A percentile compares a stretch with the other conserved stretches of the same genome.
Conservation (phyloP, 2,888 invertebrate species). For the Lagria hirta region DNA sequence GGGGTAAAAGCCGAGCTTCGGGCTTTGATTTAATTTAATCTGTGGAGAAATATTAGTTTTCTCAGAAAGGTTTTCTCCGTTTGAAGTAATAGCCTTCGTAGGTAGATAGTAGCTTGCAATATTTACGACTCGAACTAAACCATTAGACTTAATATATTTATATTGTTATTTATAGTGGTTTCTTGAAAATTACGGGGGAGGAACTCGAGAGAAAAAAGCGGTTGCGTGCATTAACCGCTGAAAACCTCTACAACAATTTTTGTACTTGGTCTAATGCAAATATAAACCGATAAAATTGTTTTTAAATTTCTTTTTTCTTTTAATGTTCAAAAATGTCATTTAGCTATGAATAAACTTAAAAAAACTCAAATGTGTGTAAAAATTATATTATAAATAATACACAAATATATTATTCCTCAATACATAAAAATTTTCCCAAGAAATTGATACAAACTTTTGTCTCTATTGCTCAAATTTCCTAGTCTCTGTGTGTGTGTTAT, state of each 20-base stretch:
- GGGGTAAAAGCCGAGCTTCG: constrained; percentile 42
- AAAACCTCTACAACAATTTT: constrained; percentile 35
- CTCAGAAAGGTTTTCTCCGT: constrained; percentile 46
- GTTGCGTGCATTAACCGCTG: constrained; percentile 33
- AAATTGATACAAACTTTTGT: too few species aligned
- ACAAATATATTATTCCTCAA: too few species aligned
- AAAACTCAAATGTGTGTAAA: too few species aligned
- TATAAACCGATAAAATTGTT: constrained; percentile 13
- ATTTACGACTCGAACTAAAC: constrained; percentile 50
- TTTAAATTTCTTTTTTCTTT: too few species aligned
- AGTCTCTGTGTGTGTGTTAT: too few species aligned
- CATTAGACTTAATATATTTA: constrained; percentile 52
- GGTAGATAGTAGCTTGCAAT: constrained; percentile 39
- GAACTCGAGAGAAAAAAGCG: constrained; percentile 35
- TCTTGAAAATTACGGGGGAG: constrained; percentile 46
- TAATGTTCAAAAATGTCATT: too few species aligned
- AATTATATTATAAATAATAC: too few species aligned
- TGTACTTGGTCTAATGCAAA: constrained; percentile 1
- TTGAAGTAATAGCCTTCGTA: constrained; percentile 42
- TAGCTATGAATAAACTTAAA: too few species aligned
- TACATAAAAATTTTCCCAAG: too few species aligned
- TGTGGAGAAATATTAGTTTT: constrained; percentile 54
- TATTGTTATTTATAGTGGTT: constrained; percentile 51
- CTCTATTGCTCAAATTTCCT: too few species aligned
- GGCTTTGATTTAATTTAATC: constrained; percentile 56